phyloP scores from a whole-genome alignment of 2,797 vertebrate genomes.

The Lemur catta region DNA sequence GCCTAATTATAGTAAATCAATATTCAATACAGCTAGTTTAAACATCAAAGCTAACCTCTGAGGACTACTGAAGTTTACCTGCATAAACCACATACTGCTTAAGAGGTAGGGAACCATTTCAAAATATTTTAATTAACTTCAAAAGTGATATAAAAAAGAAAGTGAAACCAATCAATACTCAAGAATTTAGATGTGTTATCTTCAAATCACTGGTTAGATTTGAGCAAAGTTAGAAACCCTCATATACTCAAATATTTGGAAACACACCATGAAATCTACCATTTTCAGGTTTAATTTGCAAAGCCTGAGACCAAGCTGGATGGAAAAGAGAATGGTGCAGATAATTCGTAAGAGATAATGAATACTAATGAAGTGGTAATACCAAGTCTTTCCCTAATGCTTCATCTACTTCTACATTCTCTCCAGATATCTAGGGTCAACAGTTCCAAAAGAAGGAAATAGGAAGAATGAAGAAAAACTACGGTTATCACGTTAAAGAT shows the following conservation, averaged over 20 bases:
- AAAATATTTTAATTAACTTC: slow-evolving; percentile 29
- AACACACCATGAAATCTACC: neutral
- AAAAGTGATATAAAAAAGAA: slow-evolving; percentile 42
- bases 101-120: neutral
- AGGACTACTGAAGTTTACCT: slow-evolving; percentile 22
- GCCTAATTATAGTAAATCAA: neutral
- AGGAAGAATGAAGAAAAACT: neutral
- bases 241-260: neutral
- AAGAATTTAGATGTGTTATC: neutral
- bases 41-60: neutral
- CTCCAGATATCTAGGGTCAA: neutral
- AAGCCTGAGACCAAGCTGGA: neutral
- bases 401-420: slow-evolving; percentile 21
- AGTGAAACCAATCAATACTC: neutral
- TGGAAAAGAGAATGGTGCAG: neutral
- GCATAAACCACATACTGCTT: neutral
- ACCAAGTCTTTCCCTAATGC: neutral
- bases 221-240: neutral
- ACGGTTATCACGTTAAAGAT: neutral
- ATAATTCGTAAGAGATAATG: neutral
- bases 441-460: neutral
- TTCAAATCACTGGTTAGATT: neutral
- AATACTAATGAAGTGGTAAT: neutral
- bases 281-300: slow-evolving; percentile 22
- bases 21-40: neutral